Base-by-base conservation (phyloP, 2,797 vertebrate genomes). In the Psittacula derbiana region DNA sequence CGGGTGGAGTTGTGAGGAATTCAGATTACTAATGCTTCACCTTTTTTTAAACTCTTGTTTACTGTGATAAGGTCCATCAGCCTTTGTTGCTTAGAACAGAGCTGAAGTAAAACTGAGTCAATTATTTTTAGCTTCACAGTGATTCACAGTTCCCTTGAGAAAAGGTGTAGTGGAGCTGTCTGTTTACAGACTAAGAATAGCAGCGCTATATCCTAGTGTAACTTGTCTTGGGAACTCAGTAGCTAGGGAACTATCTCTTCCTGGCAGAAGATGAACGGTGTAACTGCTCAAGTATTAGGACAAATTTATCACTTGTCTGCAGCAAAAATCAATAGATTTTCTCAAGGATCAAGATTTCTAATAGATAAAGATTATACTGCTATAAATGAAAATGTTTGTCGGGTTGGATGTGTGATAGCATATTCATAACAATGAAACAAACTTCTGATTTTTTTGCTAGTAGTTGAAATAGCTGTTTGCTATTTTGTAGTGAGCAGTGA, bases 91-190 rank as follows among this genome's bases (percentile, higher is more conserved):
- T 72, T 15, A 25, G 47, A 91, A 72, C 57, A 76, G 43, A 82
- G 28, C 72, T 75, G 61, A 93, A 92, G 65, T 91, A 66, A 86
- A 91, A 91, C 30, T 11, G 66, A 55, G 53, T 88, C 36, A 33
- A 44, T 93, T 91, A 80, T 65, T 86, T 95, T 90, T 80, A 85
- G 80, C 90, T 94, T 81, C 57, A n/a, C 30, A 55, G 24, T 80
- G 46, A 82, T 93, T 92, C 62, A 78, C 44, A 72, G 49, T 78
- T 95, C 82, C 55, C 80, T 81, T 69, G 82, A 70, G 79, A 82
- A 47, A 66, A 88, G 16, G 47, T 38, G 8, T 75, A 81, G 86
- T 43, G 66, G 46, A 94, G 53, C 58, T 96, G 21, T 58, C 46
- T 92, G 73, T 62, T 55, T 80, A 69, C 78, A 65, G 40, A n/a